Evolutionary conservation across 2,113 vertebrate species (phyloP).

Genomic region (Parus major): DNA sequence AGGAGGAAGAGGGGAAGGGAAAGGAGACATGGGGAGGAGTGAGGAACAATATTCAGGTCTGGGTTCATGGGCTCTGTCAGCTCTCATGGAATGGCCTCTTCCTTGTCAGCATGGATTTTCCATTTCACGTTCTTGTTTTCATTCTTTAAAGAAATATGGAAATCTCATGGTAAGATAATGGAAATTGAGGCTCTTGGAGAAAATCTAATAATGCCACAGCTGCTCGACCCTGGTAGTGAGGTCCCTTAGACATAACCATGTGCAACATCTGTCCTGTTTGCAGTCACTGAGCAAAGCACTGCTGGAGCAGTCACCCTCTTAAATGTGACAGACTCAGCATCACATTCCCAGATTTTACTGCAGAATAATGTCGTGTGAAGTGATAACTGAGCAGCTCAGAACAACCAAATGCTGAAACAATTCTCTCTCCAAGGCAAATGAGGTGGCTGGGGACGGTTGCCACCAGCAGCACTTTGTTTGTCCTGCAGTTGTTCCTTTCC

Average conservation of each 20-base stretch:
- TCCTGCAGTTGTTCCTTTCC: background rate
- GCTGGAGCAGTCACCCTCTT: background rate
- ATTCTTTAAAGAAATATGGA: background rate
- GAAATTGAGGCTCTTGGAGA: background rate
- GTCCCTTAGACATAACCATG: background rate
- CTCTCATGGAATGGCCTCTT: background rate
- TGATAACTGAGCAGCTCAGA: background rate
- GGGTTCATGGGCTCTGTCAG: background rate
- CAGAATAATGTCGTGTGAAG: background rate
- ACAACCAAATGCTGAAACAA: background rate
- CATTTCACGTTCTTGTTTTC: background rate
- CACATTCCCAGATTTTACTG: background rate
- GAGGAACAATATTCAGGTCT: background rate
- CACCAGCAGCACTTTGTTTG: background rate
- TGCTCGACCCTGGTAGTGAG: background rate
- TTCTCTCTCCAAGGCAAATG: background rate
- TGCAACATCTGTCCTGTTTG: background rate
- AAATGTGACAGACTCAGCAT: background rate
- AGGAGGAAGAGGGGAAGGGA: background rate
- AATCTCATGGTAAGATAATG: background rate
- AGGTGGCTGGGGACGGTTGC: background rate
- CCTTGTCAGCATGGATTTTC: background rate
- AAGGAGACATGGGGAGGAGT: rapidly evolving
- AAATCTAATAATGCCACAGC: background rate
- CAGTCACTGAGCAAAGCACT: background rate